Evolutionary conservation across 2,113 vertebrate species (phyloP).

Genomic region (Cebus imitator): DNA sequence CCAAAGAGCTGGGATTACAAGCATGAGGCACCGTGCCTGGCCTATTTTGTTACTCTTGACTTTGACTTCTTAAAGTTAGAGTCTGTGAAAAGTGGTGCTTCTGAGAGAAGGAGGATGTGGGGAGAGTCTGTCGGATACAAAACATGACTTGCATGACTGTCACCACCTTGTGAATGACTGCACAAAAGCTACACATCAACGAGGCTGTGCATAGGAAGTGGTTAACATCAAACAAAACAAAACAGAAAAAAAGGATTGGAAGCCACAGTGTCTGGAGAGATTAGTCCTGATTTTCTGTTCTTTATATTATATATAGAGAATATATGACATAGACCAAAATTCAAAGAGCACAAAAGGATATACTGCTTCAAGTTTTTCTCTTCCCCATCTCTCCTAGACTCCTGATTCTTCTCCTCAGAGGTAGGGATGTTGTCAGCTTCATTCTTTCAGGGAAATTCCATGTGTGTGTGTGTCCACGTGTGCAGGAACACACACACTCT

Average conservation of each 20-base stretch:
- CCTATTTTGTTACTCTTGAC: not conserved
- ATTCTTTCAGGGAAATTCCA: not conserved
- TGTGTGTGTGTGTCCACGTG: accelerated
- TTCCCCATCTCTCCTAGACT: not conserved
- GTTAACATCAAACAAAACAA: no score
- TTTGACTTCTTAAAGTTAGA: not conserved
- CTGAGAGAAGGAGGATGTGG: not conserved
- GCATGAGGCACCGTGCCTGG: no score
- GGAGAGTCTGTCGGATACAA: not conserved
- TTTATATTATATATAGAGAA: not conserved
- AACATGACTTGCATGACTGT: not conserved
- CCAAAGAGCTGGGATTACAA: no score
- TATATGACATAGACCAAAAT: not conserved
- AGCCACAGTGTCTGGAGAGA: not conserved
- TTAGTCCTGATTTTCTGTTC: not conserved
- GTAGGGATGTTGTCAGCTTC: not conserved
- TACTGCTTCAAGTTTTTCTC: not conserved
- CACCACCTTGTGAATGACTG: not conserved
- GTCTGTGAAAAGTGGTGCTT: not conserved
- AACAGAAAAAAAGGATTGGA: not conserved
- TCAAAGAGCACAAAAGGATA: not conserved
- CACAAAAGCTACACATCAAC: not conserved
- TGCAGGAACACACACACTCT: no score
- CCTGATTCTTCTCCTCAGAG: not conserved
- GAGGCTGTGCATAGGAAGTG: not conserved